phyloP scores from a whole-genome alignment of 2,797 vertebrate species.

The Phataginus tricuspis region DNA sequence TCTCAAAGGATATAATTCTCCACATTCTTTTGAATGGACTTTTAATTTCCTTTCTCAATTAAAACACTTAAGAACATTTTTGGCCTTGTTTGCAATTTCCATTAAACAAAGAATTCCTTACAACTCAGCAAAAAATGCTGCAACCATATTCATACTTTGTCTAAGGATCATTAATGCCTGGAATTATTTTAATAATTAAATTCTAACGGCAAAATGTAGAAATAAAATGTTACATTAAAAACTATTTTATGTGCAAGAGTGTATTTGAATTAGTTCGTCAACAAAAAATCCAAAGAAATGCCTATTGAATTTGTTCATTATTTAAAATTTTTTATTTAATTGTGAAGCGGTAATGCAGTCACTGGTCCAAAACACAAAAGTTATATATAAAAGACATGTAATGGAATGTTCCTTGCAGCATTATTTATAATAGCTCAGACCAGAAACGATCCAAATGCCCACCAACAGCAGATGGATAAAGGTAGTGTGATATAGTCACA shows the following conservation, averaged over 20 bases:
- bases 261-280: background rate
- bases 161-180: background rate
- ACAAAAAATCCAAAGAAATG: background rate
- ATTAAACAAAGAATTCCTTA: background rate
- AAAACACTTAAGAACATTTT: background rate
- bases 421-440: background rate
- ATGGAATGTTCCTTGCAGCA: background rate
- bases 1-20: background rate
- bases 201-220: background rate
- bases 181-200: background rate
- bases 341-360: background rate
- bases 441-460: background rate
- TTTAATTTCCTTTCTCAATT: conserved; percentile 14
- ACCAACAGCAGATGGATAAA: background rate
- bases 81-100: conserved; percentile 33
- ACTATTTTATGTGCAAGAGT: background rate
- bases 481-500: background rate
- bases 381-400: background rate
- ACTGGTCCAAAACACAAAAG: background rate
- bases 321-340: background rate
- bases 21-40: background rate
- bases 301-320: background rate
- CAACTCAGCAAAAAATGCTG: conserved; percentile 37
- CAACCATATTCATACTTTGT: background rate
- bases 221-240: background rate